Percentiles rank a stretch among this genome's conserved stretches.
Evolutionary conservation across 2,113 vertebrate species (phyloP).

Genomic region (Gallinago media): DNA sequence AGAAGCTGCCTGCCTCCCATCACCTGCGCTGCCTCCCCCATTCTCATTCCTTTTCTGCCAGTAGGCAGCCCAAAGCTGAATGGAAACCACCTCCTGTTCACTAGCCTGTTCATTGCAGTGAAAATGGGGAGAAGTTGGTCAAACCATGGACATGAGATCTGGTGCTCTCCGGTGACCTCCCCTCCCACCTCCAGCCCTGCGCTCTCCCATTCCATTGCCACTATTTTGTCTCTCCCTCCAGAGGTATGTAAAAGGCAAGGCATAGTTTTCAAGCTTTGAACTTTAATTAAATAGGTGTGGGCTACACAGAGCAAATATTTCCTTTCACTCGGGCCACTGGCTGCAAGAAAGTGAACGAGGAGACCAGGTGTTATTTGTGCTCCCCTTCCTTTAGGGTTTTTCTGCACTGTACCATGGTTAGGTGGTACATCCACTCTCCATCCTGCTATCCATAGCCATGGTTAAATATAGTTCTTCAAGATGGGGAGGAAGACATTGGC

Average conservation of each 20-base stretch:
- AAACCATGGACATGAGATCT: not conserved
- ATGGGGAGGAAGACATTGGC: not conserved
- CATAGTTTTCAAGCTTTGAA: not conserved
- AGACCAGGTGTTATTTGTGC: not conserved
- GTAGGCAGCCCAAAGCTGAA: not conserved
- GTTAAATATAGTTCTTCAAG: not conserved
- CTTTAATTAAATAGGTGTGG: constrained; percentile 31
- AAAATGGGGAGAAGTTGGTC: not conserved
- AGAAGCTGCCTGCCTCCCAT: not conserved
- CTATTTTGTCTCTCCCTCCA: not conserved
- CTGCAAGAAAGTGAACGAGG: not conserved
- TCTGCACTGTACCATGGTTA: not conserved
- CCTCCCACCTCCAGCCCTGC: rapidly evolving
- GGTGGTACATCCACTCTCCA: rapidly evolving
- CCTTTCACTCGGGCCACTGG: not conserved
- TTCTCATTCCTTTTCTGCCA: not conserved
- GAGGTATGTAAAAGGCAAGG: not conserved
- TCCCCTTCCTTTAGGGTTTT: not conserved
- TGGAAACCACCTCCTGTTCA: not conserved
- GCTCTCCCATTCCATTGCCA: rapidly evolving
- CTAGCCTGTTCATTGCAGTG: not conserved
- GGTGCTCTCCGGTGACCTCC: not conserved
- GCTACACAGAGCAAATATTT: not conserved
- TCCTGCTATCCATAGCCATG: not conserved
- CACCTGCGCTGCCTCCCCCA: not conserved